Evolutionary conservation across 2,797 vertebrate species (phyloP), one percentile per base, ranked within the genome.

Genomic region (Cottoperca gobio): DNA sequence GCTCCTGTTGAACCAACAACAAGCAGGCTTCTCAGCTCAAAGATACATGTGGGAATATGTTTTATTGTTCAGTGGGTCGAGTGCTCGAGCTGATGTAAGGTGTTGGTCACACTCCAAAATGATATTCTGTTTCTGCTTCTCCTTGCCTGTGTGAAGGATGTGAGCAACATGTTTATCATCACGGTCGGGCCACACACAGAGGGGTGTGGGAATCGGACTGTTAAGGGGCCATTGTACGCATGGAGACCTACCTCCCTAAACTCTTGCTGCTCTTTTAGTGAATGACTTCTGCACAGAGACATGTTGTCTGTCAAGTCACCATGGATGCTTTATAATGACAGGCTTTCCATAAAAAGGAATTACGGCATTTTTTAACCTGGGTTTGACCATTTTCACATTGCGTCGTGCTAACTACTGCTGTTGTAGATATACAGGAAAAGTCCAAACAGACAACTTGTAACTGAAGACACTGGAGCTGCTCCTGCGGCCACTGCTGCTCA

Each of bases 1-100:
- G 97, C 70, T 99, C 98, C 98, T 99, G 92, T 88, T 83, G 0
- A 66, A 76, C 69, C 87, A 66, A 86, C 64, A 76, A 11, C 59
- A 57, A 40, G 24, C 10, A 52, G 13, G 11, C n/a, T 76, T 6
- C 24, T 81, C 28, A 28, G 64, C 17, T 72, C 31, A 67, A 1
- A 45, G 40, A 72, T 24, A 17, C 2, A 28, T 13, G 39, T 4
- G 52, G 28, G 26, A 70, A 23, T 11, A 2, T 60, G 33, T 24
- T 37, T 21, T 45, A n/a, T 28, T 13, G n/a, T 24, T 62, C 17
- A 11, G 31, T 16, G 53, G 62, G 75, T 61, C 69, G 13, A 74
- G 79, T 19, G 21, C 13, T 70, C 0, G 7, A 63, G 40, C 42
- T 61, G 66, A 86, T 60, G 54, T 59, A 61, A 76, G 21, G 42